Conservation (phyloP, 2,113 vertebrate genomes). For the Setophaga petechia region DNA sequence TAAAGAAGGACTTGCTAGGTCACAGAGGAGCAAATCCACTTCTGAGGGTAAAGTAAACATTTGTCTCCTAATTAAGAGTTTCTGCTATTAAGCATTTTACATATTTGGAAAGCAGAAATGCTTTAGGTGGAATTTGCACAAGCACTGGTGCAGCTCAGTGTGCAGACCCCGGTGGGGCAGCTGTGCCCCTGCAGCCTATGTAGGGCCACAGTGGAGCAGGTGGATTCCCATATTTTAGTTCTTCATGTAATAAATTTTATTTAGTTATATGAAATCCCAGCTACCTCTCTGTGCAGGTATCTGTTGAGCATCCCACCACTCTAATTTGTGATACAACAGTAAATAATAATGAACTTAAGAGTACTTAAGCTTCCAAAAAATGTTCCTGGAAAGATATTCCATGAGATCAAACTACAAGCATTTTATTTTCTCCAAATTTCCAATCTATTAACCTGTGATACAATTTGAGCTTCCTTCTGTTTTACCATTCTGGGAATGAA, state of each 20-base stretch:
- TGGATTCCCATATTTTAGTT: neutral
- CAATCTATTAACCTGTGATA: neutral
- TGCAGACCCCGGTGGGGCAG: neutral
- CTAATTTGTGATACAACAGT: neutral
- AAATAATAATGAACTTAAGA: neutral
- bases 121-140: neutral
- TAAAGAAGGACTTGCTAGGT: neutral
- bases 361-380: neutral
- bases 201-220: neutral
- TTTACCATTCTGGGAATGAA: neutral
- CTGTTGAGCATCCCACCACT: neutral
- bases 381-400: neutral
- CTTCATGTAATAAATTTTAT: neutral
- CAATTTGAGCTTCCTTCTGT: neutral
- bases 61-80: conserved; percentile 9
- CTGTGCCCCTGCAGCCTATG: neutral
- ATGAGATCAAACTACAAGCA: neutral
- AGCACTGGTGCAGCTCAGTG: neutral
- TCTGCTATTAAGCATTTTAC: neutral
- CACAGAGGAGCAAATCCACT: neutral
- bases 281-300: neutral
- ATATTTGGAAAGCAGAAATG: neutral
- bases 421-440: neutral
- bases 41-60: neutral
- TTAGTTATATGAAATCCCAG: neutral